Evolutionary conservation across 1,140 invertebrate genomes (phyloP).

Genomic region (Penaeus indicus): DNA sequence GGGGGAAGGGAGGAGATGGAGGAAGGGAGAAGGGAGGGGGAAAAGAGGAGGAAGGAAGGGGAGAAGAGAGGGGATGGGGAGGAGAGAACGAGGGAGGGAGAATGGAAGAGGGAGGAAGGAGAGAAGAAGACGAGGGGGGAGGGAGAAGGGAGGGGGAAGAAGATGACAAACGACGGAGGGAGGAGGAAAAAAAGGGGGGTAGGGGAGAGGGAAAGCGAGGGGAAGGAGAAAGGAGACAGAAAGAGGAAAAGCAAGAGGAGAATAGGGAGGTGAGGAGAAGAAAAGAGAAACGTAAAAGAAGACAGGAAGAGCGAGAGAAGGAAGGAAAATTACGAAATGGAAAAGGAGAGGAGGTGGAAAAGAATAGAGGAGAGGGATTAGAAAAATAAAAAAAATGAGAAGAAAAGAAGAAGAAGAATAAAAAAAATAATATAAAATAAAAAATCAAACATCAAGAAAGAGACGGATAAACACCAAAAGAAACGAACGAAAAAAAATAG

Average conservation of each 20-base stretch:
- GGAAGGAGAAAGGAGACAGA: neutral
- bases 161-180: neutral
- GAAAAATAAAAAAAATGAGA: too few species aligned
- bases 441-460: too few species aligned
- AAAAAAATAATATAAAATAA: too few species aligned
- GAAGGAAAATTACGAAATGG: too few species aligned
- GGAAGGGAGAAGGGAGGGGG: neutral
- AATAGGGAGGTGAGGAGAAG: neutral
- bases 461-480: too few species aligned
- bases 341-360: too few species aligned
- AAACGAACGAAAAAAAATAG: too few species aligned
- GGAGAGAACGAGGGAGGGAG: neutral
- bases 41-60: neutral
- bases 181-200: neutral
- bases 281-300: too few species aligned
- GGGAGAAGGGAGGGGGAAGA: neutral
- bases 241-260: neutral
- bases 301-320: too few species aligned
- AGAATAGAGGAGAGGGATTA: too few species aligned
- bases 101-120: neutral
- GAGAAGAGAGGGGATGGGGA: neutral
- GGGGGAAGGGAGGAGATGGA: neutral
- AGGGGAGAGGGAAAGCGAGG: constrained; percentile 1
- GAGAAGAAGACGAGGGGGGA: neutral
- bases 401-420: too few species aligned